Percentiles rank a stretch among this genome's conserved stretches.
Conservation (phyloP, 2,888 invertebrate genomes). For the Acrobasis repandana region DNA sequence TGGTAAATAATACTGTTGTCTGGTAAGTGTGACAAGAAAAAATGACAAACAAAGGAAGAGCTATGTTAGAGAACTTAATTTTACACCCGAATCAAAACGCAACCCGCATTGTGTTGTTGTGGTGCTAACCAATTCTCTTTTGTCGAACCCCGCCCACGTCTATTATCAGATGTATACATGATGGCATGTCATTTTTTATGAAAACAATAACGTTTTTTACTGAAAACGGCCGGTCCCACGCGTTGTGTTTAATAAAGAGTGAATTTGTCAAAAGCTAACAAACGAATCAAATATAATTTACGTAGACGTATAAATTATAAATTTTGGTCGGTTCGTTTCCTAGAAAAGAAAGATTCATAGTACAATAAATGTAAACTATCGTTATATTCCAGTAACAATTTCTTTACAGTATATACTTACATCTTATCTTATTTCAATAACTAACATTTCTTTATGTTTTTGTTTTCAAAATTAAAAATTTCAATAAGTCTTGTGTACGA, state of each 20-base stretch:
- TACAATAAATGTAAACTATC: constrained; percentile 11
- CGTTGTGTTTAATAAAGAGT: constrained; percentile 50
- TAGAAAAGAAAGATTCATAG: constrained; percentile 15
- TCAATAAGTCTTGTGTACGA: no score
- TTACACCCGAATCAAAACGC: constrained; percentile 77
- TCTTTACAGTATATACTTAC: no score
- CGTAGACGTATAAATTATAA: constrained; percentile 56
- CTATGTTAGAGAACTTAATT: constrained; percentile 76
- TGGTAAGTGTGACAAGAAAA: constrained; percentile 59
- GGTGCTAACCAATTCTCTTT: constrained; percentile 79
- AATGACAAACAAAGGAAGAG: constrained; percentile 60
- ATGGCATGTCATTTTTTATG: constrained; percentile 81
- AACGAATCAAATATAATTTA: constrained; percentile 64
- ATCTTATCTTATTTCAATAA: no score
- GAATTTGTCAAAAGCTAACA: constrained; percentile 60
- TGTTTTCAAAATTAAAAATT: no score
- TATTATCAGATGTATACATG: constrained; percentile 79
- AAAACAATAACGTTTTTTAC: constrained; percentile 77
- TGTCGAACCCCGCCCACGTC: constrained; percentile 75
- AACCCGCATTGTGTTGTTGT: constrained; percentile 67
- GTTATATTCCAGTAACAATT: not conserved
- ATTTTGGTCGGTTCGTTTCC: constrained; percentile 13
- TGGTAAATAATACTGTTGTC: constrained; percentile 46
- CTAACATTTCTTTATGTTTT: no score
- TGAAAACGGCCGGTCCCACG: constrained; percentile 59